Evolutionary conservation across 1,140 invertebrate species (phyloP), one percentile per base, ranked within the genome.

Genomic region (Scylla paramamosain): DNA sequence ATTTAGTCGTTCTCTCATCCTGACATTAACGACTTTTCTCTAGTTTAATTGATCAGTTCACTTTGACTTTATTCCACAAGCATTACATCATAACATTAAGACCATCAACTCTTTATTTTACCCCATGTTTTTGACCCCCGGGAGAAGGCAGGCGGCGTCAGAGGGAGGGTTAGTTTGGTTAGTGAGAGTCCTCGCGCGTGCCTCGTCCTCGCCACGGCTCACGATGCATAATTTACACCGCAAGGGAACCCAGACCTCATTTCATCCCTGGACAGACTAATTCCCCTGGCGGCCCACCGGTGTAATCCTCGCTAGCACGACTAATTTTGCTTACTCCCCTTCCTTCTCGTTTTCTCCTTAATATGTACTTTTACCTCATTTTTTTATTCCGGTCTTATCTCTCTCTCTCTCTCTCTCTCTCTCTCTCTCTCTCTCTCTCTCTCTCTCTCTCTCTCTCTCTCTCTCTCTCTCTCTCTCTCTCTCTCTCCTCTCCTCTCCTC

Each of bases 221-320:
- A 77, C 25, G 20, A 7, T 77, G 67, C 25, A 77, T 77, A n/a
- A 77, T 77, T 77, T n/a, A 77, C 67, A 20, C 67, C 67, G 67
- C 67, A 77, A 77, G 20, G 6, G 67, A 77, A 77, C 25, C 67
- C 67, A 7, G 67, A 77, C 12, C 67, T 77, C 2, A 77, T 77
- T 77, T 77, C 67, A 77, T 77, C 67, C 67, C 1, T 77, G 67
- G 67, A 77, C 67, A 77, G 67, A 77, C 67, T 77, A 77, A 77
- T 77, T 77, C 67, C 25, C 67, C 10, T 39, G n/a, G 67, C 67
- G 67, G 1, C 20, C 67, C 12, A 77, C 12, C 67, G 25, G 4
- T 77, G 16, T n/a, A 77, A n/a, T n/a, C 67, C 67, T n/a, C 25
- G 67, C 67, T 20, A n/a, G 20, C 4, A 77, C 0, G 67, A 77